Evolutionary conservation across 2,888 invertebrate genomes (phyloP), one percentile per base, ranked within the genome.

Genomic region (Altica lythri): DNA sequence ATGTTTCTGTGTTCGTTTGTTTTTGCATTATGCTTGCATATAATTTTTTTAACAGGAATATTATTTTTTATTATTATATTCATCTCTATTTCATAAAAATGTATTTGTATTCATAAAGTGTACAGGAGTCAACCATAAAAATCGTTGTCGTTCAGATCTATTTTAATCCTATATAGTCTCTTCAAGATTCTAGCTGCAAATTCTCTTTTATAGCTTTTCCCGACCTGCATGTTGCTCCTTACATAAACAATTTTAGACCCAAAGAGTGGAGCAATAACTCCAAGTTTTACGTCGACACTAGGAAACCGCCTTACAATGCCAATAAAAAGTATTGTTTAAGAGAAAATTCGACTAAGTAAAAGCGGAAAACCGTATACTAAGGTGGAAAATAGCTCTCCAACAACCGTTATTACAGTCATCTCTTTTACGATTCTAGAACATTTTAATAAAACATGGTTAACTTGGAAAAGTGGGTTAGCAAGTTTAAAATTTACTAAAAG

Each of bases 271-370:
- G 18, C n/a, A 13, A 37, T 37, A 37, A 37, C 37, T 37, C 10
- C n/a, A 8, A 10, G 9, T 37, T 37, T 37, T 37, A 37, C 18
- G 18, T n/a, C 37, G 18, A 18, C 9, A n/a, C 8, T 30, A 10
- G 1, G 30, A 8, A 30, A 5, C 30, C 30, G 5, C 8, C 18
- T 37, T 17, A 37, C 8, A 10, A n/a, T 10, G 9, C 6, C 18
- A 18, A n/a, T 37, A 37, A 37, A 37, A 37, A 16, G 37, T 37
- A 37, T 37, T 37, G 37, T 37, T 37, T 37, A 18, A 18, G n/a
- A 4, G 37, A 18, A 37, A 37, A 37, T 18, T 37, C 18, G 17
- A 10, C 30, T 8, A 12, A 10, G n/a, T 30, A n/a, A 30, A 30
- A 30, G 30, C 17, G 37, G n/a, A 16, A 37, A 18, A 17, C 8